Conservation (phyloP, 2,113 vertebrate species). For the Cromileptes altivelis region DNA sequence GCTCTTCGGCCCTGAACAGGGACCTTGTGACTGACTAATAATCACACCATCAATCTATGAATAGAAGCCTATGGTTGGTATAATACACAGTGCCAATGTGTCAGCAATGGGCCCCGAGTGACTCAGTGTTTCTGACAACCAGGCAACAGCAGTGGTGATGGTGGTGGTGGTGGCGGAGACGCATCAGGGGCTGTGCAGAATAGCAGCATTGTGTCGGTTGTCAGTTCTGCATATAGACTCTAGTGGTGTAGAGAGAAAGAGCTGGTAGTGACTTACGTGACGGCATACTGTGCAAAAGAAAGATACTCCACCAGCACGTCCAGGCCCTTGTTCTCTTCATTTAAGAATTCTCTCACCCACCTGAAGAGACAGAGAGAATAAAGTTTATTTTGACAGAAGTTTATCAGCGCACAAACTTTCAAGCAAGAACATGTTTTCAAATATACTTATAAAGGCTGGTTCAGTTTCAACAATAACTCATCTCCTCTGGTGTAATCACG, state of each 20-base stretch:
- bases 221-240: conserved; percentile 36
- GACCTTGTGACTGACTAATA: conserved; percentile 76
- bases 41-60: conserved; percentile 72
- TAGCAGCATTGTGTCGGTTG: conserved; percentile 72
- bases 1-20: conserved; percentile 62
- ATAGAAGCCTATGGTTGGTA: conserved; percentile 74
- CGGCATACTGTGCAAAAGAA: conserved; percentile 97
- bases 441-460: neutral
- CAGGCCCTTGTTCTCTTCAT: conserved; percentile 98
- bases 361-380: conserved; percentile 76
- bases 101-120: conserved; percentile 55
- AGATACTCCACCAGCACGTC: conserved; percentile 98
- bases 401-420: neutral
- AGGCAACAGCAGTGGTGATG: conserved; percentile 20
- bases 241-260: conserved; percentile 20
- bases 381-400: neutral
- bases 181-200: conserved; percentile 69
- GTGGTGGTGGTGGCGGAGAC: conserved; percentile 46
- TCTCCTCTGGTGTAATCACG: neutral
- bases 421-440: neutral
- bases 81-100: conserved; percentile 63
- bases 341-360: conserved; percentile 98
- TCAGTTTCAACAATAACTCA: neutral
- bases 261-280: conserved; percentile 91
- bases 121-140: conserved; percentile 76